Conservation (phyloP, 2,113 vertebrate species). For the Oryzias javanicus region DNA sequence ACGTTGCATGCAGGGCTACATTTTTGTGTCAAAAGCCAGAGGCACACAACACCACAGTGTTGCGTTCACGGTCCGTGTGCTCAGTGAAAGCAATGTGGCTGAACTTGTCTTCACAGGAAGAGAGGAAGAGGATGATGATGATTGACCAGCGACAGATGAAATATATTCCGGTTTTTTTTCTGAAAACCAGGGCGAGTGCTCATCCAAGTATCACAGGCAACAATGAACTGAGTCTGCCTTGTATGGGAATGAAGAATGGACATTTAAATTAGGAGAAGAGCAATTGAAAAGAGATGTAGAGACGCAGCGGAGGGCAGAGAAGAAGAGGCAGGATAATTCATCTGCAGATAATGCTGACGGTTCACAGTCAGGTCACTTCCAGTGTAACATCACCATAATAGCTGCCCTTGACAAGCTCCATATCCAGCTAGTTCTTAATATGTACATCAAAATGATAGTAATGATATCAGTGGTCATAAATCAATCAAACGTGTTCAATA, state of each 20-base stretch:
- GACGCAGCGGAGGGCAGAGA: slow-evolving; percentile 11
- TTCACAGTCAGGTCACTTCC: slow-evolving; percentile 55
- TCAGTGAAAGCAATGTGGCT: slow-evolving; percentile 36
- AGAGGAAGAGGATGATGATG: slow-evolving; percentile 26
- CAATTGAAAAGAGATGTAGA: neutral
- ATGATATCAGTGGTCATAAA: slow-evolving; percentile 52
- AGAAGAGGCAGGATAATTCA: slow-evolving; percentile 45
- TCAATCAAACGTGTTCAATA: slow-evolving; percentile 49
- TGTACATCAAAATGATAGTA: slow-evolving; percentile 37
- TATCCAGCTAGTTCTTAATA: slow-evolving; percentile 29
- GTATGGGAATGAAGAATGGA: neutral
- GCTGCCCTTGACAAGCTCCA: slow-evolving; percentile 54
- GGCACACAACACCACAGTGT: slow-evolving; percentile 29
- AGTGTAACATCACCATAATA: slow-evolving; percentile 32
- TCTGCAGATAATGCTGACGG: slow-evolving; percentile 52
- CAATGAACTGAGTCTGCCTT: slow-evolving; percentile 5
- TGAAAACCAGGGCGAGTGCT: neutral
- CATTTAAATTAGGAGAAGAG: slow-evolving; percentile 38
- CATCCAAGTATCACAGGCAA: slow-evolving; percentile 7
- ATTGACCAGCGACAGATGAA: slow-evolving; percentile 43
- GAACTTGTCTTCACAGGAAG: too few relatives aligned
- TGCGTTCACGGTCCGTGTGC: slow-evolving; percentile 27
- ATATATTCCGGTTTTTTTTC: slow-evolving; percentile 27
- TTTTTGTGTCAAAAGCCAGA: slow-evolving; percentile 33
- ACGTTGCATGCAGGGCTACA: slow-evolving; percentile 1